phyloP scores from a whole-genome alignment of 2,113 vertebrate species.

The Chauna torquata region DNA sequence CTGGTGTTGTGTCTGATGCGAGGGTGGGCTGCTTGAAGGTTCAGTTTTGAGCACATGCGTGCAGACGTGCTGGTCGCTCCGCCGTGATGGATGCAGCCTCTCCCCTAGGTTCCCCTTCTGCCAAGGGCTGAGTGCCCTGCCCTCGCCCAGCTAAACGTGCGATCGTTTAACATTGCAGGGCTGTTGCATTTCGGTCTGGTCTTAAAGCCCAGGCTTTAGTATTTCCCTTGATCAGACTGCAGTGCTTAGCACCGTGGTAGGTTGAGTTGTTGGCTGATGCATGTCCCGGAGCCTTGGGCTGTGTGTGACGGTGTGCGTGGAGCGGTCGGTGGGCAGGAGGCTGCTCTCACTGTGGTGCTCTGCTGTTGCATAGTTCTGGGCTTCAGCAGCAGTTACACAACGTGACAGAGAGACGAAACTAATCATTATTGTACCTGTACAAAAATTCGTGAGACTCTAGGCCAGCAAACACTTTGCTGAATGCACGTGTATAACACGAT shows the following conservation, averaged over 20 bases:
- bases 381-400: fast-evolving
- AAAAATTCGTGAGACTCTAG: background rate
- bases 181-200: background rate
- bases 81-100: background rate
- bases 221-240: background rate
- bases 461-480: background rate
- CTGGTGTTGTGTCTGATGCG: background rate
- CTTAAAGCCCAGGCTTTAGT: background rate
- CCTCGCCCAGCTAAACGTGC: background rate
- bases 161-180: fast-evolving
- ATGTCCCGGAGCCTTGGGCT: fast-evolving
- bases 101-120: background rate
- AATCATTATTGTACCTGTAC: background rate
- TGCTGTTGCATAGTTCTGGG: too few species aligned
- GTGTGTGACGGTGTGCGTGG: background rate
- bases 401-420: background rate
- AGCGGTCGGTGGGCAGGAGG: background rate
- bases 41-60: background rate
- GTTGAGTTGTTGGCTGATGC: too few species aligned
- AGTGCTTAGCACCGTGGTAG: fast-evolving
- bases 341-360: background rate
- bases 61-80: too few species aligned
- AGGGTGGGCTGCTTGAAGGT: background rate
- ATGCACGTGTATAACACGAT: fast-evolving
- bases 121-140: background rate